Conservation (phyloP, 2,888 invertebrate species). For the Eudemis profundana region DNA sequence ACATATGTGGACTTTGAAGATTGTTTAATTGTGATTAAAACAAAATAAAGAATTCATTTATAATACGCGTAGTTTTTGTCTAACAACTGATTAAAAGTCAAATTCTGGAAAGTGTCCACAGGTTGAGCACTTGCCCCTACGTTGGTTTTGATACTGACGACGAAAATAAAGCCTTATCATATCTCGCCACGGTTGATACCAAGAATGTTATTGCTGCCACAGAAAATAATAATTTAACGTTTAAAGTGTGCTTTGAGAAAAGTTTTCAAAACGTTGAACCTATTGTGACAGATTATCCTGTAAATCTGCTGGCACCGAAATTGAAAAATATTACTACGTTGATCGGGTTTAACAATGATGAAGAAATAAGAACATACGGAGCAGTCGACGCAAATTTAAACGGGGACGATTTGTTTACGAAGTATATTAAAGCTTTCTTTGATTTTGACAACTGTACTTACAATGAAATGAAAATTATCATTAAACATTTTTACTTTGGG, state of each 20-base stretch:
- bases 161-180: constrained; percentile 54
- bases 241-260: constrained; percentile 63
- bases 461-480: constrained; percentile 49
- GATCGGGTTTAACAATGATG: constrained; percentile 63
- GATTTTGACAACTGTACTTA: too few relatives aligned
- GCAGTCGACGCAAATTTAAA: constrained; percentile 21
- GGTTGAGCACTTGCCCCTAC: too few relatives aligned
- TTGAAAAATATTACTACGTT: constrained; percentile 57
- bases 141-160: too few relatives aligned
- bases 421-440: too few relatives aligned
- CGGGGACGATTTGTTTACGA: background rate
- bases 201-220: constrained; percentile 53
- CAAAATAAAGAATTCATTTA: too few relatives aligned
- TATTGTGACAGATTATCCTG: constrained; percentile 59
- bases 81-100: too few relatives aligned
- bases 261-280: constrained; percentile 57
- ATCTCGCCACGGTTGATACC: constrained; percentile 52
- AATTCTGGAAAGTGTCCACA: too few relatives aligned
- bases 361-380: too few relatives aligned
- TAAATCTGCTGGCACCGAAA: constrained; percentile 55
- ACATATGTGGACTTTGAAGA: too few relatives aligned
- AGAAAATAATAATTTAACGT: constrained; percentile 47
- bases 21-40: too few relatives aligned
- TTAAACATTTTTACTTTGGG: constrained; percentile 41
- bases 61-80: too few relatives aligned